Evolutionary conservation across 1,140 invertebrate genomes (phyloP), one percentile per base, ranked within the genome.

Genomic region (Pectinophora gossypiella): DNA sequence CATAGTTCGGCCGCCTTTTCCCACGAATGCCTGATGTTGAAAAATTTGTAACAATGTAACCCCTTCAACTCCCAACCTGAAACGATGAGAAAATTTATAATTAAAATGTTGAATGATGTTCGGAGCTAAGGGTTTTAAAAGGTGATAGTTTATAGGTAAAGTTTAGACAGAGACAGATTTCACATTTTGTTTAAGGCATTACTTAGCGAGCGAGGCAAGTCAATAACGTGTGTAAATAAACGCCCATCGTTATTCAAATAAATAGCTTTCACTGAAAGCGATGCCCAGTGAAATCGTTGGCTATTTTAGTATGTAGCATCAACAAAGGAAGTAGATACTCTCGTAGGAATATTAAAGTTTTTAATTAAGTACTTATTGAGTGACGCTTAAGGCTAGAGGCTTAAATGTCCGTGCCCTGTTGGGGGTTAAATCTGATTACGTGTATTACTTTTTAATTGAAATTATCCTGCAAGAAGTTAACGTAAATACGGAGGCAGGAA

Each of bases 1-100:
- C 96, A 97, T 86, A 98, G 90, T 90, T 97, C 95, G 53, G 95
- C 96, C 58, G 96, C 96, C 90, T 96, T 97, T 89, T 96, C 95
- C 96, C 96, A 98, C 52, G 96, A 98, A 90, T 98, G 96, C 87
- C 93, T 94, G 73, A 97, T 97, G 88, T 96, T 96, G 90, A 97
- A 97, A 90, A 97, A 97, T 91, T 96, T 97, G 88, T 97, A 98
- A 89, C 96, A 98, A 86, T 97, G 91, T 75, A 97, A 91, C 68
- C 95, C 96, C 88, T 93, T 92, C 60, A 97, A 90, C 89, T 96
- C 95, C 96, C 96, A 98, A 77, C 95, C 96, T 97, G 91, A 50
- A 91, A 92, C 59, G 82, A 88, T 88, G 80, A 77, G 12, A 44
- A 44, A 44, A 44, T 19, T 19, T 44, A n/a, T 32, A n/a, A 12